Evolutionary conservation across 37 sponge, comb jelly and placozoan genomes (phyloP), one percentile per base, ranked within the genome.

Genomic region (Crambe crambe): DNA sequence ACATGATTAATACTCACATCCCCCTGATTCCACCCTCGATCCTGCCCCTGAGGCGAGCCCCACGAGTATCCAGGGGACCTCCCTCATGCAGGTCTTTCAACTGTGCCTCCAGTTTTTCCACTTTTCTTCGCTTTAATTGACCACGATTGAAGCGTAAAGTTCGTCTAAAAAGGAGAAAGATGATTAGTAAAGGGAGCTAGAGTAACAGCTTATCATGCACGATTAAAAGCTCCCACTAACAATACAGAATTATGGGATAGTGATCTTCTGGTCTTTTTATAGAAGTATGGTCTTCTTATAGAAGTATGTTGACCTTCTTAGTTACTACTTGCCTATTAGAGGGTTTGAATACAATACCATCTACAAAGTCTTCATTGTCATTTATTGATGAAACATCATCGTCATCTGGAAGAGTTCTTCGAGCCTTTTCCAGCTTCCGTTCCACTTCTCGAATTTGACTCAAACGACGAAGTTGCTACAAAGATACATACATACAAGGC

Each of bases 391-490:
- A 5, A n/a, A 42, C 74, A 41, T 75, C 76, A 54, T 81, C 75
- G 54, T 83, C 89, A 22, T 61, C 59, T 0, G 58, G 78, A 29
- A 89, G 58, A 23, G 41, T 29, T 0, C 56, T 26, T 44, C 39
- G 60, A 2, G 35, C 20, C 42, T 89, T 89, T 64, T 89, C 84
- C 54, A 83, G 9, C 74, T 89, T 89, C 8, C 73, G 59, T 38
- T 89, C 74, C 2, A 89, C 0, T 9, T 72, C 67, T 42, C 62
- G 22, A 18, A 78, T 78, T 59, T 77, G 76, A 15, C 26, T 31
- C 37, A 17, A 5, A 1, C 65, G 47, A 10, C 77, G 70, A 31
- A 34, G 30, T 76, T 81, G 58, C 21, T 21, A 10, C 42, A 30
- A 15, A 30, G 47, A 66, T 54, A 54, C 56, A 54, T 54, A 54